These are phyloP conservation scores for Mirounga angustirostris DNA, from an alignment of 2,113 vertebrate species.

Conservation along the genomic window DNA sequence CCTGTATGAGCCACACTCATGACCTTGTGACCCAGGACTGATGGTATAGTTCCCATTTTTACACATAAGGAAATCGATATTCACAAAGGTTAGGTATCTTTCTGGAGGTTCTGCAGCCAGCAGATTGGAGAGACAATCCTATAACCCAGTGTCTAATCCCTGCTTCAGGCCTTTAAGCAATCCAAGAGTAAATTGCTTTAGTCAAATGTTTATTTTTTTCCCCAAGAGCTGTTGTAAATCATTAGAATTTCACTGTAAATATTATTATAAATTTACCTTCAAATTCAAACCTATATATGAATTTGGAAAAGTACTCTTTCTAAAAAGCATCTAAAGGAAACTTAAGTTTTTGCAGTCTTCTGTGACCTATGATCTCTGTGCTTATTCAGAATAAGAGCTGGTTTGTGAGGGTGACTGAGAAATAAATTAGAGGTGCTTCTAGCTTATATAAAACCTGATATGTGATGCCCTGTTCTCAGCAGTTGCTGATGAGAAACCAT, in stretches of 20 bases:
- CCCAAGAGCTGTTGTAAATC: not conserved
- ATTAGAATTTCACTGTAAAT: conserved; percentile 22
- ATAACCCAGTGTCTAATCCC: not conserved
- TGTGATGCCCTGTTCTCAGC: not conserved
- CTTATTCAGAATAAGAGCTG: not conserved
- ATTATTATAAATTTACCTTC: not conserved
- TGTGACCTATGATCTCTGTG: not conserved
- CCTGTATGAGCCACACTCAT: not conserved
- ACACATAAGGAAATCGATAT: not conserved
- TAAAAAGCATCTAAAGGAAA: conserved; percentile 1
- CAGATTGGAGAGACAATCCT: not conserved
- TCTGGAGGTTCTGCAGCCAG: not conserved
- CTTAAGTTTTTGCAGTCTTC: not conserved
- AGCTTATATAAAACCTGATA: not conserved
- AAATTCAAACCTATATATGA: not conserved
- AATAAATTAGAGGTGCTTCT: not conserved
- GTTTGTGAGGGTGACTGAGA: not conserved
- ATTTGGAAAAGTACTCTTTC: conserved; percentile 11
- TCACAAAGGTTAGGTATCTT: not conserved
- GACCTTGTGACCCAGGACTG: not conserved
- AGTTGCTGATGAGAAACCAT: not conserved
- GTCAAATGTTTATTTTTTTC: not conserved
- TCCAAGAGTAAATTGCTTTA: not conserved
- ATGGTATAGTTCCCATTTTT: not conserved
- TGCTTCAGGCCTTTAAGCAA: not conserved